Conservation (phyloP, 2,797 vertebrate genomes). For the Gallinago nigripennis region DNA sequence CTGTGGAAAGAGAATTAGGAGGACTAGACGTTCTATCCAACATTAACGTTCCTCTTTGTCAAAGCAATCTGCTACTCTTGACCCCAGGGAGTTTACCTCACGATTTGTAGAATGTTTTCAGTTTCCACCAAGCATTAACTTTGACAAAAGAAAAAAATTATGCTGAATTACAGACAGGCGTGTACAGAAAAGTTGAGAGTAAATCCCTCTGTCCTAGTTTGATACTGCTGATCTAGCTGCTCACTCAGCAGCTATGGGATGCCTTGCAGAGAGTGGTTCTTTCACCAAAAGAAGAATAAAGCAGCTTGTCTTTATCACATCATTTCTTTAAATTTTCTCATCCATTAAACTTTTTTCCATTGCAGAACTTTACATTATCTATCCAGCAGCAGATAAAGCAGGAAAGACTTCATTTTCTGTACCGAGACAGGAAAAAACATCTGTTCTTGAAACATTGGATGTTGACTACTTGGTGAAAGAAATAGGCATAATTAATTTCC, state of each 20-base stretch:
- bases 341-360: neutral
- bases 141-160: neutral
- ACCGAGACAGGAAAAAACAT: neutral
- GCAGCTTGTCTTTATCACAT: neutral
- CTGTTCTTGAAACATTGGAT: neutral
- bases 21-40: neutral
- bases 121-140: neutral
- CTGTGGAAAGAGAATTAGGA: neutral
- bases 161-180: neutral
- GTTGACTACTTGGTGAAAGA: neutral
- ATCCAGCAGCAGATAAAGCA: neutral
- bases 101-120: neutral
- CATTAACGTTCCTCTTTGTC: neutral
- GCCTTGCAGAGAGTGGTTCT: neutral
- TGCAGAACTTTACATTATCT: neutral
- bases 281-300: neutral
- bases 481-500: neutral
- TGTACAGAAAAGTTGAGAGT: neutral
- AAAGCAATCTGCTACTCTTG: neutral
- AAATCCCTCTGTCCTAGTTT: neutral
- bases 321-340: neutral
- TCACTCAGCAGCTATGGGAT: neutral
- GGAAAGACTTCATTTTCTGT: neutral
- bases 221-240: neutral
- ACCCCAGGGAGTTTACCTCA: neutral